Percentiles rank a stretch among this genome's conserved stretches.
Conservation (phyloP, 64 coral and sea anemone genomes). For the Platygyra sinensis region DNA sequence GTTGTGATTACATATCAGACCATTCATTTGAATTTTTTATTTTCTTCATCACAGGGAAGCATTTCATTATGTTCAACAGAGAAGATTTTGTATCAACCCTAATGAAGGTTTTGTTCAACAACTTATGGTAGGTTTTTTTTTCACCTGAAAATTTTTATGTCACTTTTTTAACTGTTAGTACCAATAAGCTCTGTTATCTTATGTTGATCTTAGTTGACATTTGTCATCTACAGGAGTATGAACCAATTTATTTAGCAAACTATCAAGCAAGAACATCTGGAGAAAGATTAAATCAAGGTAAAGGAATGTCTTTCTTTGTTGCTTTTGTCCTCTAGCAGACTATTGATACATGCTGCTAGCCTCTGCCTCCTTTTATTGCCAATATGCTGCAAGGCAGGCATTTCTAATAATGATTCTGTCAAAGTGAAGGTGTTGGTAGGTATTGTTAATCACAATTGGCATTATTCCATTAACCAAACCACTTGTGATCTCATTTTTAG, state of each 20-base stretch:
- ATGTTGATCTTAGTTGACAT: not conserved
- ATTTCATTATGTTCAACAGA: conserved; percentile 91
- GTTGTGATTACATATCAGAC: not conserved
- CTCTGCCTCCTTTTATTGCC: no score
- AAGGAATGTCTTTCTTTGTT: no score
- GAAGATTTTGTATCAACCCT: conserved; percentile 98
- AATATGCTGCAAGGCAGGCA: no score
- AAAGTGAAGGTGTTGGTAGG: no score
- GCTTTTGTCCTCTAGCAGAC: no score
- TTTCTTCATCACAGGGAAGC: conserved; percentile 77
- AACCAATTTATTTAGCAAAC: conserved; percentile 98
- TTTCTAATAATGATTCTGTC: no score
- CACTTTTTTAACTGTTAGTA: not conserved
- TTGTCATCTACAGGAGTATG: conserved; percentile 78
- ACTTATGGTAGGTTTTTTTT: conserved; percentile 74
- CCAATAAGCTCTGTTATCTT: not conserved
- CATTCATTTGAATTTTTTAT: not conserved
- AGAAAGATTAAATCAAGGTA: conserved; percentile 67
- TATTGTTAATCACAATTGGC: no score
- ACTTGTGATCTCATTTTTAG: no score
- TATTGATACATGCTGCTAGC: no score
- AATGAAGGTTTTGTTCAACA: conserved; percentile 99
- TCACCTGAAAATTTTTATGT: no score
- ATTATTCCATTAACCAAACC: no score
- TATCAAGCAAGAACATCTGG: conserved; percentile 69